phyloP scores from a whole-genome alignment of 1,140 invertebrate species.

The Bradynema listronoti region DNA sequence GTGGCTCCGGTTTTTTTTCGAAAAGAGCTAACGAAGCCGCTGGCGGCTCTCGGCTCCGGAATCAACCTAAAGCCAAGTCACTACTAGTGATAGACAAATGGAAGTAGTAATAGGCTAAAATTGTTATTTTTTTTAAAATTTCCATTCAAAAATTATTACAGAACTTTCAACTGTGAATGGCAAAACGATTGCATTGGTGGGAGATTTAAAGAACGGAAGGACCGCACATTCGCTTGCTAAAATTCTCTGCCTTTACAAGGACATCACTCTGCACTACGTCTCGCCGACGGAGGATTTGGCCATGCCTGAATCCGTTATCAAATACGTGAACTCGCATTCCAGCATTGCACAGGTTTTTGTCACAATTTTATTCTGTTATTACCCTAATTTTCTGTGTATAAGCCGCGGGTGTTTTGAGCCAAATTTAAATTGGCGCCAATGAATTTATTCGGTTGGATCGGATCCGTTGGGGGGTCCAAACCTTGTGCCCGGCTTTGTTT shows the following conservation, averaged over 20 bases:
- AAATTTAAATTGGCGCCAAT: too few relatives aligned
- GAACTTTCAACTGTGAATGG: slow-evolving; percentile 97
- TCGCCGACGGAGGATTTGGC: slow-evolving; percentile 70
- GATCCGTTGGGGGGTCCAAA: too few relatives aligned
- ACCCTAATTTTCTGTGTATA: too few relatives aligned
- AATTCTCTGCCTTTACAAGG: slow-evolving; percentile 64
- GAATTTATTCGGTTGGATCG: too few relatives aligned
- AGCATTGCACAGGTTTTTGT: slow-evolving; percentile 51
- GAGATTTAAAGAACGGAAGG: slow-evolving; percentile 91
- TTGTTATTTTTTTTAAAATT: not conserved
- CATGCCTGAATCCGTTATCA: slow-evolving; percentile 79
- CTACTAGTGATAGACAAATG: too few relatives aligned
- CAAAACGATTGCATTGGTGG: slow-evolving; percentile 74
- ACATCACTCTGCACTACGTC: slow-evolving; percentile 79
- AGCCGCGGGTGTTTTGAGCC: too few relatives aligned
- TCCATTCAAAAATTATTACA: not conserved
- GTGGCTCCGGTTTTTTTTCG: too few relatives aligned
- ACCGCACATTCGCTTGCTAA: slow-evolving; percentile 93
- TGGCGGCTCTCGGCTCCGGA: too few relatives aligned
- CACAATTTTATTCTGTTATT: not conserved
- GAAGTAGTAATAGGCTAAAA: too few relatives aligned
- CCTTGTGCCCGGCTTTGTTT: too few relatives aligned
- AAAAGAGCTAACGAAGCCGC: too few relatives aligned
- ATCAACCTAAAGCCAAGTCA: too few relatives aligned
- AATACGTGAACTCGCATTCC: slow-evolving; percentile 72